Evolutionary conservation across 2,888 invertebrate species (phyloP).

Genomic region (Phaedon cochleariae): DNA sequence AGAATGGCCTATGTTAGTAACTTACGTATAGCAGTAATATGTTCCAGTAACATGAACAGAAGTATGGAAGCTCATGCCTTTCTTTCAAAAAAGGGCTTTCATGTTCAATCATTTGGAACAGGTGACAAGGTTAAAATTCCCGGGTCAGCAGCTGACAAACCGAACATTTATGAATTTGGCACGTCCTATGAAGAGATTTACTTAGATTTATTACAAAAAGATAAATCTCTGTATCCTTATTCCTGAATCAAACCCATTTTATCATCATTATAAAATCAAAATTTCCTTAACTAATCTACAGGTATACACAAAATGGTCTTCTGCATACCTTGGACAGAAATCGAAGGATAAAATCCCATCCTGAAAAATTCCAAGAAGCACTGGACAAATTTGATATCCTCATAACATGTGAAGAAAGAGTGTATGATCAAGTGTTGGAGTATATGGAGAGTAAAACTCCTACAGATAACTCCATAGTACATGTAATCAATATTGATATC

Average conservation of each 20-base stretch:
- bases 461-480: conserved; percentile 86
- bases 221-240: conserved; percentile 78
- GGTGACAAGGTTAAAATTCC: conserved; percentile 97
- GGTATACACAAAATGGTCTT: conserved; percentile 94
- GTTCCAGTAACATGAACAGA: conserved; percentile 99
- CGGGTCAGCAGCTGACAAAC: conserved; percentile 90
- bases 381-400: conserved; percentile 93
- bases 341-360: conserved; percentile 90
- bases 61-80: conserved; percentile 99
- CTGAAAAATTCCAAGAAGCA: conserved; percentile 93
- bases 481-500: conserved; percentile 98
- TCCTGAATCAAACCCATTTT: not conserved
- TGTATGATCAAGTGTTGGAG: conserved; percentile 97
- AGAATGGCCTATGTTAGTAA: conserved; percentile 57
- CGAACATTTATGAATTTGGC: conserved; percentile 97
- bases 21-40: conserved; percentile 91
- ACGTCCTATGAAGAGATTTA: conserved; percentile 96
- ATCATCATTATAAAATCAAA: not conserved
- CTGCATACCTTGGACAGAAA: conserved; percentile 98
- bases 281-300: conserved; percentile 63
- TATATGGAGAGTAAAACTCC: conserved; percentile 86
- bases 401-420: conserved; percentile 97
- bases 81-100: conserved; percentile 95
- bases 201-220: conserved; percentile 88
- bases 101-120: conserved; percentile 93